Evolutionary conservation across 2,888 invertebrate genomes (phyloP).

Genomic region (Leptopterna dolabrata): DNA sequence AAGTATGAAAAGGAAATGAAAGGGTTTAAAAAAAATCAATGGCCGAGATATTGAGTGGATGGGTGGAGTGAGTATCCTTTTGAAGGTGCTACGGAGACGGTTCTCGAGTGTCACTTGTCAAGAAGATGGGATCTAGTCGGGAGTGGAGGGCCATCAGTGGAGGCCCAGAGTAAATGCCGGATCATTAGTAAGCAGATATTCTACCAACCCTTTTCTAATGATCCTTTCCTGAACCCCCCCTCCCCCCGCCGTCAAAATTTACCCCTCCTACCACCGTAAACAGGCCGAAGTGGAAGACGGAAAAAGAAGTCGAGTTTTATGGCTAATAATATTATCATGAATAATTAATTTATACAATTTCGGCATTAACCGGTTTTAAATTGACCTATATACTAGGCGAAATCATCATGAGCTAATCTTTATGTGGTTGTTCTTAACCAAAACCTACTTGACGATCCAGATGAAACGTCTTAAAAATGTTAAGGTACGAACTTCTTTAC

Average conservation of each 20-base stretch:
- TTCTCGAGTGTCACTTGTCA: conserved; percentile 30
- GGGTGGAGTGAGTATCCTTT: not conserved
- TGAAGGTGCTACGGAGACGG: conserved; percentile 39
- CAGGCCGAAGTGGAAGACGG: not conserved
- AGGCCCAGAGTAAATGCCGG: conserved; percentile 9
- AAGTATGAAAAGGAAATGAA: conserved; percentile 6
- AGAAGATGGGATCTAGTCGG: conserved; percentile 12
- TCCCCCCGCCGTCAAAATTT: too few relatives aligned
- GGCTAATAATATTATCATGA: not conserved
- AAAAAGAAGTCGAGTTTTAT: not conserved
- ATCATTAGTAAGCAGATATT: conserved; percentile 48
- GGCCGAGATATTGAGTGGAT: not conserved
- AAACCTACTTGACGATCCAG: too few relatives aligned
- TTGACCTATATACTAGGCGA: too few relatives aligned
- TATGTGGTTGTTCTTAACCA: too few relatives aligned
- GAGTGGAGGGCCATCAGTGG: not conserved
- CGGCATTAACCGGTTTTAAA: too few relatives aligned
- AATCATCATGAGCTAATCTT: too few relatives aligned
- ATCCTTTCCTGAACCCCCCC: not conserved
- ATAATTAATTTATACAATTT: not conserved
- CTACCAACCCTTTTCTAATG: not conserved
- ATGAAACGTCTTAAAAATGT: too few relatives aligned
- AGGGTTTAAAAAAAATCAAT: conserved; percentile 16
- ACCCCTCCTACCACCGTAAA: too few relatives aligned
- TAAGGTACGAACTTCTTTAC: too few relatives aligned